Conservation (phyloP, 2,113 vertebrate species). For the Abramis brama region DNA sequence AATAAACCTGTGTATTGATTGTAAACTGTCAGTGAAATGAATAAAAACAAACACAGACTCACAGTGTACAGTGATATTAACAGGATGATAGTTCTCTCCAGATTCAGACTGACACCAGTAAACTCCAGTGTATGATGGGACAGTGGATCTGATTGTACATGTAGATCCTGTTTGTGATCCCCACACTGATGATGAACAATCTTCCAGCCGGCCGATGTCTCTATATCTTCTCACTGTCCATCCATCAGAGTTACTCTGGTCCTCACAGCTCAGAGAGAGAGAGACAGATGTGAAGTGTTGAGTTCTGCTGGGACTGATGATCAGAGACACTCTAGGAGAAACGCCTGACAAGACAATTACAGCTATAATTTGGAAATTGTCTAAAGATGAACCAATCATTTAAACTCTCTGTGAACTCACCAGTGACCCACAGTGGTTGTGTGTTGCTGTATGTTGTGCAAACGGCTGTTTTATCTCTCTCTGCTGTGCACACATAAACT, state of each 20-base stretch:
- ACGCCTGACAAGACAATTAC: conserved; percentile 15
- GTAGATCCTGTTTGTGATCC: conserved; percentile 31
- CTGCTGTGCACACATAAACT: conserved; percentile 41
- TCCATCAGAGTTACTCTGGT: conserved; percentile 32
- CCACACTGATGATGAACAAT: background rate
- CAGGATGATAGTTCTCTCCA: conserved; percentile 25
- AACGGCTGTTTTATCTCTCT: conserved; percentile 4
- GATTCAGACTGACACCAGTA: conserved; percentile 53
- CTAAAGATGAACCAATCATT: background rate
- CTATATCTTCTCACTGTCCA: conserved; percentile 49
- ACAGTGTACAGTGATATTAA: conserved; percentile 41
- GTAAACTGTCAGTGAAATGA: background rate
- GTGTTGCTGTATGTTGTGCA: conserved; percentile 11
- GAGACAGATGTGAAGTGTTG: conserved; percentile 36
- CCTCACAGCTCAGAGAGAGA: conserved; percentile 49
- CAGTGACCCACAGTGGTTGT: conserved; percentile 35
- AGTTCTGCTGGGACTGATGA: conserved; percentile 37
- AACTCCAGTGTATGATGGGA: conserved; percentile 30
- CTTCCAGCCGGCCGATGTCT: background rate
- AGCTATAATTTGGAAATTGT: background rate
- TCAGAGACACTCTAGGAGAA: conserved; percentile 43
- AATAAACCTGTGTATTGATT: background rate
- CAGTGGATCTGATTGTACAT: background rate
- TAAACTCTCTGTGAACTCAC: background rate
- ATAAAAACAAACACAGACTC: background rate